Evolutionary conservation across 2,888 invertebrate species (phyloP), one percentile per base, ranked within the genome.

Genomic region (Sturmia bella): DNA sequence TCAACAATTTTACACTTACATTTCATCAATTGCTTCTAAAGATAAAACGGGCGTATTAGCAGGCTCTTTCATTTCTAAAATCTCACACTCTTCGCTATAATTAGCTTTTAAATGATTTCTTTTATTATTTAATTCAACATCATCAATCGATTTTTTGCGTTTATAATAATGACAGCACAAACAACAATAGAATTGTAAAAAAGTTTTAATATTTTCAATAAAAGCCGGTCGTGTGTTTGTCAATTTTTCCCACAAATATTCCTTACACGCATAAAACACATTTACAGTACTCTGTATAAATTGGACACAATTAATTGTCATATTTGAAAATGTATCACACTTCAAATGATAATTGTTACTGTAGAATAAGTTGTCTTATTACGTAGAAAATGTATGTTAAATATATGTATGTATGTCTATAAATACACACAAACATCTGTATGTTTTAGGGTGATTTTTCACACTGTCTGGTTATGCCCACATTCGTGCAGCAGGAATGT

Each of bases 101-200:
- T 76, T 69, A 64, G 15, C 41, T 27, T 61, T 61, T 13, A 39
- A 81, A 83, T 81, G 76, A 84, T 84, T 84, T 78, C 76, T 85
- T 80, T 84, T 66, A 54, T 56, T 72, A 56, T 63, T 66, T 37
- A 56, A 81, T 63, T 76, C 76, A 32, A 83, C 81, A 77, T 77
- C 61, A 48, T 86, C 86, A 76, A 90, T 90, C 88, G 90, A 90
- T 90, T 90, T 91, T 87, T 85, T 86, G 70, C 87, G 85, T 69
- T 87, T 85, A 85, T 85, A 85, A 85, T 88, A 86, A 72, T 83
- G 85, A 76, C 87, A 87, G 84, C 87, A 87, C 82, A 85, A 80
- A 84, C 86, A 87, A 82, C 86, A 88, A 59, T 86, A 86, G 27
- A 84, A 75, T 78, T 85, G 85, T 77, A 87, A 80, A 79, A 84